These are phyloP conservation scores for Sarcoramphus papa DNA, from an alignment of 2,797 vertebrate genomes.

Conservation along the genomic window DNA sequence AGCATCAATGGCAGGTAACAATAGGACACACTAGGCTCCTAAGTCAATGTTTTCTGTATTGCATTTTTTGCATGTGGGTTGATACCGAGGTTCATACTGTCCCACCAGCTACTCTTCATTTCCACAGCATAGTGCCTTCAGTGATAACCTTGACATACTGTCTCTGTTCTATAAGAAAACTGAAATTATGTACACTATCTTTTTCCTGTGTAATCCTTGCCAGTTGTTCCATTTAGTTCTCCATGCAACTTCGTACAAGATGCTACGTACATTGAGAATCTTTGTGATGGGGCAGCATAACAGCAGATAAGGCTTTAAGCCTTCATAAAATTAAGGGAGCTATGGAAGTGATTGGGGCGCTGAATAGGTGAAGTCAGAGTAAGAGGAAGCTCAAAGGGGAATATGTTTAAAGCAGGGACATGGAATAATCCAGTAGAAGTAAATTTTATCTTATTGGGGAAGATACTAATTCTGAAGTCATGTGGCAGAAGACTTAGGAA, in stretches of 20 bases:
- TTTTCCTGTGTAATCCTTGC: background rate
- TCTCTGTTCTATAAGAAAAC: background rate
- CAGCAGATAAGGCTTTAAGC: background rate
- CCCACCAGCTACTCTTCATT: background rate
- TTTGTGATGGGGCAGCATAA: background rate
- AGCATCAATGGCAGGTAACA: background rate
- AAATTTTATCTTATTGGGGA: background rate
- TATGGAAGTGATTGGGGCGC: background rate
- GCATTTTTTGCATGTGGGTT: background rate
- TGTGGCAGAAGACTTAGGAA: background rate
- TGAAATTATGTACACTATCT: rapidly evolving
- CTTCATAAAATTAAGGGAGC: background rate
- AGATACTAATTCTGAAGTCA: background rate
- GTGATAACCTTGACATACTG: background rate
- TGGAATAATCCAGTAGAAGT: background rate
- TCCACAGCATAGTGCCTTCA: background rate
- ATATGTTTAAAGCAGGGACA: background rate
- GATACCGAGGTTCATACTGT: rapidly evolving
- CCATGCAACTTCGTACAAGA: background rate
- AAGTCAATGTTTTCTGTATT: background rate
- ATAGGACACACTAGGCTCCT: background rate
- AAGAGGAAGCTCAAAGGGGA: background rate
- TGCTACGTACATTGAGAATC: background rate
- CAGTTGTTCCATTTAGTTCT: background rate
- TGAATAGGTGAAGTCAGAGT: background rate